Evolutionary conservation across 2,113 vertebrate species (phyloP), one percentile per base, ranked within the genome.

Genomic region (Zeus faber): DNA sequence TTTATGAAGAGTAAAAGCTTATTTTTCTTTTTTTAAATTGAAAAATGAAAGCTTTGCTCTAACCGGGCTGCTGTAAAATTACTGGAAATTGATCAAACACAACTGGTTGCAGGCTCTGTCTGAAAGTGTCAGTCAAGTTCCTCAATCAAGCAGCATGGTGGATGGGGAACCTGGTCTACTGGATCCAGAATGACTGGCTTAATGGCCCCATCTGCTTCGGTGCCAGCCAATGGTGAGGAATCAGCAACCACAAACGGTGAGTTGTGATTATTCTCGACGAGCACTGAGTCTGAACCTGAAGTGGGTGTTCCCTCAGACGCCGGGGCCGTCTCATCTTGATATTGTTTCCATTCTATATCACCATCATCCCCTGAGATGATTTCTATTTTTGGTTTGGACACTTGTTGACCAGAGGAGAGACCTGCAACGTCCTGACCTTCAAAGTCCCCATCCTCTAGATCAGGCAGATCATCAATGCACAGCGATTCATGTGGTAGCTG

Each of bases 401-500:
- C 62, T 39, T 63, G 70, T 85, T 89, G 62, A 35, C 56, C 66
- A 60, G 52, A 58, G 23, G 80, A 61, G 2, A 49, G 6, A 4
- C 33, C 50, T 1, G 14, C 6, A 0, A 76, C 54, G 31, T 56
- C 5, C 27, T 23, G 14, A 21, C 75, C 68, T 0, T 40, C 49
- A 2, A 57, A 3, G 23, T 88, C 85, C 11, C 77, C 24, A 4
- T 95, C 93, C 66, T 98, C 94, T 70, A 98, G 84, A 80, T 97
- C 95, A 1, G 95, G 95, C 47, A 98, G 87, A 46, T 98, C 94
- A 46, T 82, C 75, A 0, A 83, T 69, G 16, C 3, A 11, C n/a
- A 83, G 80, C 26, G 81, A 64, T 5, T 24, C 8, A 2, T 35
- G 20, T 3, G n/a, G 69, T 22, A 67, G 57, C 5, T 56, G 25